Evolutionary conservation across 1,140 invertebrate genomes (phyloP).

Genomic region (Scaptomyza montana): DNA sequence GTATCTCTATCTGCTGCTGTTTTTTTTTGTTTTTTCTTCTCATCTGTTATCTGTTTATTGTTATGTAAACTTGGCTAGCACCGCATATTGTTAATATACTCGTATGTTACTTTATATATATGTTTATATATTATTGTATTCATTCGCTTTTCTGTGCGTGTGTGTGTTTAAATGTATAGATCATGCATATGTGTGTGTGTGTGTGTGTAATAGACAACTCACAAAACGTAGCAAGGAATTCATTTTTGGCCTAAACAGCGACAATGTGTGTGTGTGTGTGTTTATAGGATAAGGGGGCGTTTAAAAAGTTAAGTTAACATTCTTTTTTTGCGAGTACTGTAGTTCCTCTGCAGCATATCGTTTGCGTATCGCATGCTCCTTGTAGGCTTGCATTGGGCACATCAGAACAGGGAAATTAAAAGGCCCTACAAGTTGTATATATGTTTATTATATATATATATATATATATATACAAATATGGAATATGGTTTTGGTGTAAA

Average conservation of each 20-base stretch:
- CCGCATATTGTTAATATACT: constrained; percentile 60
- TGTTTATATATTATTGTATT: constrained; percentile 14
- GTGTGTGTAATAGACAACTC: constrained; percentile 5
- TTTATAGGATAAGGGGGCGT: background rate
- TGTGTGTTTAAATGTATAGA: constrained; percentile 45
- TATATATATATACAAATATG: constrained; percentile 1
- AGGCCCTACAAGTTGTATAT: background rate
- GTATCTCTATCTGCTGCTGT: constrained; percentile 18
- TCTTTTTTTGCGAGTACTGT: constrained; percentile 62
- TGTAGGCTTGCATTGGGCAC: constrained; percentile 13
- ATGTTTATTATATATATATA: background rate
- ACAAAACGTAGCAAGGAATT: background rate
- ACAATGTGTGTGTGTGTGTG: background rate
- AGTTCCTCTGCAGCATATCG: constrained; percentile 59
- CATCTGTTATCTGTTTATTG: constrained; percentile 25
- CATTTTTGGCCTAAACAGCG: background rate
- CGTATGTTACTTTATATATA: constrained; percentile 38
- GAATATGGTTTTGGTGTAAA: constrained; percentile 25
- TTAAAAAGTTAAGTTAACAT: constrained; percentile 7
- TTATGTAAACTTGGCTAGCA: constrained; percentile 67
- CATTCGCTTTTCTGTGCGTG: constrained; percentile 7
- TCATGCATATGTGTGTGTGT: constrained; percentile 40
- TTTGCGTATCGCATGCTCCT: constrained; percentile 35
- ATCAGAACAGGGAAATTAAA: constrained; percentile 4
- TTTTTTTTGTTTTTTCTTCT: background rate